A percentile compares a stretch with the other conserved stretches of the same genome.
Evolutionary conservation across 1,140 invertebrate species (phyloP).

Genomic region (Monomorium pharaonis): DNA sequence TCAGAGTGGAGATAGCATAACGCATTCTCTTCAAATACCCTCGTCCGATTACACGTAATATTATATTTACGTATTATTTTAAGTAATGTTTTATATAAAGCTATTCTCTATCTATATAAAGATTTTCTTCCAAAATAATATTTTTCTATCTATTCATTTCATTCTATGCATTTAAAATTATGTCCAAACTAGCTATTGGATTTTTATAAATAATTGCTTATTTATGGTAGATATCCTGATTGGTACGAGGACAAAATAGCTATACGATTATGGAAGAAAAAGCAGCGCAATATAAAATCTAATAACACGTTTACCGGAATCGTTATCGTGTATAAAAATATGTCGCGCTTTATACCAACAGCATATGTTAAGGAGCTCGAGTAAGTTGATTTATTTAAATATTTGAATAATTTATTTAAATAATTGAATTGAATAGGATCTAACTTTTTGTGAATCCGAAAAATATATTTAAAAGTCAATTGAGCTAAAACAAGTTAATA

Average conservation of each 20-base stretch:
- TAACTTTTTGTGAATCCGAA: background rate
- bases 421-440: background rate
- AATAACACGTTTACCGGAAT: conserved; percentile 77
- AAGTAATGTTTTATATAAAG: conserved; percentile 48
- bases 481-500: background rate
- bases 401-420: background rate
- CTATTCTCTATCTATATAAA: background rate
- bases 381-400: conserved; percentile 79
- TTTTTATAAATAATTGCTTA: conserved; percentile 25
- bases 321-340: conserved; percentile 86
- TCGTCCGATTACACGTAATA: conserved; percentile 78
- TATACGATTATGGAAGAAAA: conserved; percentile 78
- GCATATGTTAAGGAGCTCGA: conserved; percentile 84
- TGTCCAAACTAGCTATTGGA: background rate
- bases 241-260: conserved; percentile 84
- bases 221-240: conserved; percentile 80
- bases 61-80: conserved; percentile 33
- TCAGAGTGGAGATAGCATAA: conserved; percentile 70
- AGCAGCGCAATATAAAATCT: conserved; percentile 63
- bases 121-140: background rate
- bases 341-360: conserved; percentile 85
- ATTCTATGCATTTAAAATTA: background rate
- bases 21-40: conserved; percentile 78
- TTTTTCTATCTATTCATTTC: background rate
- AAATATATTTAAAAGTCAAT: background rate